Evolutionary conservation across 2,113 vertebrate genomes (phyloP).

Genomic region (Tachuris rubrigastra): DNA sequence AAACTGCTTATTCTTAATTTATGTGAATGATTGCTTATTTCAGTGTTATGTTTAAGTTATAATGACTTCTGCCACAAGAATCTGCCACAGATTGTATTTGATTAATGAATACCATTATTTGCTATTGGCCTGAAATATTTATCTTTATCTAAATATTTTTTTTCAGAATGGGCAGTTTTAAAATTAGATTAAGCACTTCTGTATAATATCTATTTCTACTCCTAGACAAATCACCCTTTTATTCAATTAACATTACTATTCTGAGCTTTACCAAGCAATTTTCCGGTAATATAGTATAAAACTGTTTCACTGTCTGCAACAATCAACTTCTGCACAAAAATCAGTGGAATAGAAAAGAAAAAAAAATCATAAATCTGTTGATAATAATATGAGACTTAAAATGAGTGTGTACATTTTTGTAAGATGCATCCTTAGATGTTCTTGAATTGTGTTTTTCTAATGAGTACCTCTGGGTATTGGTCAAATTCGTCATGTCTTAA

Average conservation of each 20-base stretch:
- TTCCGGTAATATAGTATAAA: neutral
- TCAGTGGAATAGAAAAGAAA: neutral
- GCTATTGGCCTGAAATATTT: constrained; percentile 49
- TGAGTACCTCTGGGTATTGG: constrained; percentile 1
- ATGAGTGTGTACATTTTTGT: neutral
- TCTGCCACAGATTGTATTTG: constrained; percentile 48
- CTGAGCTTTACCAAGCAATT: neutral
- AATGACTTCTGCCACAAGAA: constrained; percentile 47
- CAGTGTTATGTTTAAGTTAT: constrained; percentile 39
- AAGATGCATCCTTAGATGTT: neutral
- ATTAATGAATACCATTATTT: constrained; percentile 66
- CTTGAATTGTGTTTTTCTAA: constrained; percentile 42
- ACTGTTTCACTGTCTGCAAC: neutral
- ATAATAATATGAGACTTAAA: neutral
- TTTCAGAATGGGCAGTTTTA: constrained; percentile 23
- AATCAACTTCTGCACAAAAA: neutral
- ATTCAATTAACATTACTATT: constrained; percentile 38
- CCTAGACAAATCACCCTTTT: constrained; percentile 47
- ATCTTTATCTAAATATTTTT: constrained; percentile 47
- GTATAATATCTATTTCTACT: constrained; percentile 18
- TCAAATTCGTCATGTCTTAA: neutral
- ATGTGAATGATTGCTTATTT: constrained; percentile 42
- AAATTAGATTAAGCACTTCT: constrained; percentile 48
- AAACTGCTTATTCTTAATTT: constrained; percentile 54
- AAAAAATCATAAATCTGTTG: neutral